Percentiles rank a stretch among this genome's conserved stretches.
phyloP scores from a whole-genome alignment of 2,888 invertebrate genomes.

The Tribolium freemani region DNA sequence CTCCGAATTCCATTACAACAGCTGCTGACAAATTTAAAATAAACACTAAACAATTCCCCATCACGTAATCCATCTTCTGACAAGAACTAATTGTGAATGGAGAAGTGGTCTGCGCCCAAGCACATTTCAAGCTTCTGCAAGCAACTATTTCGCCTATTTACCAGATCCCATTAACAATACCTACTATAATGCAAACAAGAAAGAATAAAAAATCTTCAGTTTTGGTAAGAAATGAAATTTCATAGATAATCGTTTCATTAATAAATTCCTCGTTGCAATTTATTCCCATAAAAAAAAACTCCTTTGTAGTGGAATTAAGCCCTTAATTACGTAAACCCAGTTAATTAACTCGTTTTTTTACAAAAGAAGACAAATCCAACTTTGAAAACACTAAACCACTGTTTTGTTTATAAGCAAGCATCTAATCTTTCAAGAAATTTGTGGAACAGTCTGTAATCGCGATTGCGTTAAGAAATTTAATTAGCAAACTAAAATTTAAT shows the following conservation, averaged over 20 bases:
- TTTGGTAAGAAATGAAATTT: too few relatives aligned
- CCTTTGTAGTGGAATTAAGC: neutral
- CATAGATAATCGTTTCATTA: too few relatives aligned
- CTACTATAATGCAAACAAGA: too few relatives aligned
- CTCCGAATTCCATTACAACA: neutral
- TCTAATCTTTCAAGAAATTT: neutral
- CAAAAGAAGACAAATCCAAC: neutral
- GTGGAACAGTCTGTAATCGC: neutral
- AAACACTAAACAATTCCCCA: neutral
- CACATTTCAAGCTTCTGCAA: neutral
- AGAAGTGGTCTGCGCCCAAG: neutral
- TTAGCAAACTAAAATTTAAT: conserved; percentile 7
- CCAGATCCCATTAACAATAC: too few relatives aligned
- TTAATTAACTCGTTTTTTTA: too few relatives aligned
- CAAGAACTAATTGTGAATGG: neutral
- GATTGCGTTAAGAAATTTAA: neutral
- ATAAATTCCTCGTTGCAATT: too few relatives aligned
- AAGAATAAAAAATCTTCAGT: too few relatives aligned
- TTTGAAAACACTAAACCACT: neutral
- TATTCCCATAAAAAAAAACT: too few relatives aligned
- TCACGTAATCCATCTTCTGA: neutral
- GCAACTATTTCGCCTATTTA: neutral
- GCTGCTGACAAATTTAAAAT: neutral
- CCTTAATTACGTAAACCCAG: neutral
- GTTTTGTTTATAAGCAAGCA: neutral